Conservation (phyloP, 2,888 invertebrate genomes). For the Sinohyriopsis cumingii region DNA sequence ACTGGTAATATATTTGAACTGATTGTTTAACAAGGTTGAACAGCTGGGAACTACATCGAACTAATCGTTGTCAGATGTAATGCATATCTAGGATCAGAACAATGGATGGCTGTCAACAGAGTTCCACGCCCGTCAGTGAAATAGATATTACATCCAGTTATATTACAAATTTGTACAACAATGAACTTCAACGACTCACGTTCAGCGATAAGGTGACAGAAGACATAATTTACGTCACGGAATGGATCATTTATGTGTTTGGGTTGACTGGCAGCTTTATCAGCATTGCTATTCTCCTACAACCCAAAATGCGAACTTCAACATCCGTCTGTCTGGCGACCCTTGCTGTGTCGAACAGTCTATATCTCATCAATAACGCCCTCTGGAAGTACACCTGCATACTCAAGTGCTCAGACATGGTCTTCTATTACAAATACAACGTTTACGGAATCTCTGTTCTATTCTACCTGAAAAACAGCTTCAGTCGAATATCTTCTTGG, state of each 20-base stretch:
- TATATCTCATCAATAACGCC: slow-evolving; percentile 35
- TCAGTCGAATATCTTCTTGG: slow-evolving; percentile 38
- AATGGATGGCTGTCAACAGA: too few species aligned
- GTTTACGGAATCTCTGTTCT: slow-evolving; percentile 30
- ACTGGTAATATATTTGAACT: too few species aligned
- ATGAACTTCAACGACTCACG: too few species aligned
- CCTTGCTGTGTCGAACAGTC: slow-evolving; percentile 32
- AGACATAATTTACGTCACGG: too few species aligned
- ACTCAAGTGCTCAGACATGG: slow-evolving; percentile 24
- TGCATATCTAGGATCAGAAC: too few species aligned
- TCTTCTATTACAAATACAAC: slow-evolving; percentile 14
- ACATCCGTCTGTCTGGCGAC: slow-evolving; percentile 23
- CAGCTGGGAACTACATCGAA: too few species aligned
- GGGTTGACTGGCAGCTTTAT: slow-evolving; percentile 30
- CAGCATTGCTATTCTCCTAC: slow-evolving; percentile 29
- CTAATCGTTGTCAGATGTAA: too few species aligned
- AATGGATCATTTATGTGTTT: slow-evolving; percentile 28
- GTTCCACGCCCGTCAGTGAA: too few species aligned
- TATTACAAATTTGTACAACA: too few species aligned
- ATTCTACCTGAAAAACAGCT: slow-evolving; percentile 31
- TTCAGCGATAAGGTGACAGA: slow-evolving; percentile 13
- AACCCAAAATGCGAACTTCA: too few species aligned
- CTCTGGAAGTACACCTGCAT: slow-evolving; percentile 34
- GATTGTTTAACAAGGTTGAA: too few species aligned
- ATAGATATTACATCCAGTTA: too few species aligned